Evolutionary conservation across 2,113 vertebrate species (phyloP).

Genomic region (Barnardius zonarius): DNA sequence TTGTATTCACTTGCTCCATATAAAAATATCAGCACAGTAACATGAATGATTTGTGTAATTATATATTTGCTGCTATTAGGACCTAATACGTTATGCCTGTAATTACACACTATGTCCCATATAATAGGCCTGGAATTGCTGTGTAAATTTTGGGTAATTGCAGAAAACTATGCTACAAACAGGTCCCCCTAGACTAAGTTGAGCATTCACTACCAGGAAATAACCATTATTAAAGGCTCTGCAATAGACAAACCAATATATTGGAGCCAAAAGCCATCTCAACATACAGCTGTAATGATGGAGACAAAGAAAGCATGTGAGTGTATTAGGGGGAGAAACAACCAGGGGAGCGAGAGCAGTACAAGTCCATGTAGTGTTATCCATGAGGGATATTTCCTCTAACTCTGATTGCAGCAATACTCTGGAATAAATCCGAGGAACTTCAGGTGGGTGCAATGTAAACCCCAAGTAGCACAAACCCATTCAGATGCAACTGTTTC

Average conservation of each 20-base stretch:
- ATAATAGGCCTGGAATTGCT: constrained; percentile 41
- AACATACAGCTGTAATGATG: neutral
- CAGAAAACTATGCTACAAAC: constrained; percentile 47
- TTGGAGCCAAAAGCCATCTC: neutral
- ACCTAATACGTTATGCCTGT: constrained; percentile 49
- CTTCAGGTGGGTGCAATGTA: neutral
- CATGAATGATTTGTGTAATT: constrained; percentile 52
- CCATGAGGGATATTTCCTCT: neutral
- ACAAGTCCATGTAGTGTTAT: neutral
- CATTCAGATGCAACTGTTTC: neutral
- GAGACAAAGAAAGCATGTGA: neutral
- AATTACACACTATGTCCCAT: constrained; percentile 24
- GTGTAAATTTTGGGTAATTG: constrained; percentile 54
- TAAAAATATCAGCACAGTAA: constrained; percentile 45
- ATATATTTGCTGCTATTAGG: constrained; percentile 48
- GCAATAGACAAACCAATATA: neutral
- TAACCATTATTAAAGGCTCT: constrained; percentile 7
- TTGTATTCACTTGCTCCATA: neutral
- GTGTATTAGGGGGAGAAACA: neutral
- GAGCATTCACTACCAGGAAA: constrained; percentile 34
- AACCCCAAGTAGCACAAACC: neutral
- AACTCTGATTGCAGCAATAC: neutral
- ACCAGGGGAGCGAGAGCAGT: neutral
- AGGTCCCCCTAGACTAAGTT: constrained; percentile 16
- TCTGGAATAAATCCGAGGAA: neutral